Base-by-base conservation (phyloP, 2,113 vertebrate species). In the Thymallus thymallus region DNA sequence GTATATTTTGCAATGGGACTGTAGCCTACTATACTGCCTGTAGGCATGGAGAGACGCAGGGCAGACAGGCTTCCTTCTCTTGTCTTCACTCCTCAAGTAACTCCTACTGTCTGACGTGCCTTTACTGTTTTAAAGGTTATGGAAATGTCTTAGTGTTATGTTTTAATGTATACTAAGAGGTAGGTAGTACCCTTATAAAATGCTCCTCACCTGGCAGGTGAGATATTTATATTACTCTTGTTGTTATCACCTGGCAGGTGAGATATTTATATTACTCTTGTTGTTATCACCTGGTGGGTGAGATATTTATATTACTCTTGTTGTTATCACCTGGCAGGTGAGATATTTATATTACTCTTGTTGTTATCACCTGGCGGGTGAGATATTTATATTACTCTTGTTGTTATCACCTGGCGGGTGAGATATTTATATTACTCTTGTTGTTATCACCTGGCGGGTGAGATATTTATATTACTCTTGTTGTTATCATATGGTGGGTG, bases 1-100 rank as follows among this genome's bases (percentile, higher is more conserved):
- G n/a, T n/a, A 90, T 91, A 82, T 82, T 78, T 80, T 78, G 67
- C 76, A 74, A 76, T 76, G n/a, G 56, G 20, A 9, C 5, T n/a
- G n/a, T 60, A 16, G 56, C 6, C 56, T 23, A 23, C 81, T 86
- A 82, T 87, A 23, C 13, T 80, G 83, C 85, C 81, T 80, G 35
- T 41, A 41, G 35, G 35, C 35, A 41, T 64, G 79, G 77, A 83
- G 83, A 35, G 5, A 81, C 73, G 76, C 80, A 82, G 82, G 82
- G 73, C 76, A 82, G 82, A 72, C 35, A 41, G 2, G 9, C 35
- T 41, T 12, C 9, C 2, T 10, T 41, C 35, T 1, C 35, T 41
- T 41, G 7, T 41, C 35, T 41, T 10, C 35, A 41, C 2, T 41
- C 7, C 35, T 41, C 35, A 41, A 41, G 35, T 41, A 41, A 12